Base-by-base conservation (phyloP, 53 echinoderm and acorn worm genomes). In the Mesocentrotus franciscanus region DNA sequence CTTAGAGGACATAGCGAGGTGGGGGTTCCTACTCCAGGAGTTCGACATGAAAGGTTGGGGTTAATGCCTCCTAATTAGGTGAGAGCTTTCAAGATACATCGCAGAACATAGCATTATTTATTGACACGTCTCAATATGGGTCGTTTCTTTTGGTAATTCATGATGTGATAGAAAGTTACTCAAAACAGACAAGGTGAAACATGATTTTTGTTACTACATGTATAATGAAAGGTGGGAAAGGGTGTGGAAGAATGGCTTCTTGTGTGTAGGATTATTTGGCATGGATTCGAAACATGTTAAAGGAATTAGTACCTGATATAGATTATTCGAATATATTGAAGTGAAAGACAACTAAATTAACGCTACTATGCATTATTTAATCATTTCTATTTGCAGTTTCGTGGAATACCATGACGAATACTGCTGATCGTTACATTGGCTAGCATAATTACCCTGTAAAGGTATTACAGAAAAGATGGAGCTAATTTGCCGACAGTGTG, bases 61-160 rank as follows among this genome's bases (percentile, higher is more conserved):
- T 87, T 87, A 87, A 87, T 87, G 87, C 87, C 58, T 87, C 87
- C 87, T 87, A 59, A 87, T 87, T 87, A 87, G 87, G 58, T 27
- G 42, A 78, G 78, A 33, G 78, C 12, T 49, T 49, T 66, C 26
- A 87, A n/a, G n/a, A 29, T 85, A 24, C 87, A 56, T 85, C n/a
- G 8, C 11, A 11, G 87, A 58, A 27, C 87, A 39, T 42, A 42
- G 9, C n/a, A 7, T 58, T 87, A 87, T 87, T 87, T 87, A 87
- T 58, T 87, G 87, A 58, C 87, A 87, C 58, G 27, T 87, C 58
- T 87, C 26, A 58, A 87, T 27, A 12, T n/a, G 87, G 87, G 29
- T 57, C 87, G 58, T 87, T 87, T 58, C 58, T 87, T 87, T 56
- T 58, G 58, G 56, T 58, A 14, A 27, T 87, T 87, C 29, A 87